phyloP scores from a whole-genome alignment of 2,113 vertebrate species.

The Brachyhypopomus gauderio region DNA sequence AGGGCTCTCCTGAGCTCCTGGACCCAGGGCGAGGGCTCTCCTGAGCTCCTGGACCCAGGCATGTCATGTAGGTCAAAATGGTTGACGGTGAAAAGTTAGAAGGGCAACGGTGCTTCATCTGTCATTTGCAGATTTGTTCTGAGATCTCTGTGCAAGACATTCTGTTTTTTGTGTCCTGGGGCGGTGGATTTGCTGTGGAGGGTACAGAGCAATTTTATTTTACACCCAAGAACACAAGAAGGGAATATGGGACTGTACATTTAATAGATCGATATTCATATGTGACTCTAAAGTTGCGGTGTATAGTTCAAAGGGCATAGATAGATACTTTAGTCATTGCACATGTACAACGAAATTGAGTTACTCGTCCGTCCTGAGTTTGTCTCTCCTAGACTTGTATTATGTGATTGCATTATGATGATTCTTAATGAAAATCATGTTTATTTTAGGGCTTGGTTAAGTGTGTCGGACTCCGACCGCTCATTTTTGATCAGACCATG shows the following conservation, averaged over 20 bases:
- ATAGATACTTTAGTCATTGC: too few relatives aligned
- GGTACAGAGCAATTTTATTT: slow-evolving; percentile 35
- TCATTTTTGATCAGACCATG: not conserved
- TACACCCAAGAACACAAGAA: slow-evolving; percentile 19
- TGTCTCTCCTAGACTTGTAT: not conserved
- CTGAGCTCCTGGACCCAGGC: too few relatives aligned
- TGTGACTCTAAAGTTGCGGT: too few relatives aligned
- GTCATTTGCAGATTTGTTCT: slow-evolving; percentile 35
- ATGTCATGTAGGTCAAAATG: slow-evolving; percentile 7
- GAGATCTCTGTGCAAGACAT: not conserved
- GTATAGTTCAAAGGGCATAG: not conserved
- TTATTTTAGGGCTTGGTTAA: not conserved
- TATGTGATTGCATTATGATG: not conserved
- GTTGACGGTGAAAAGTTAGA: slow-evolving; percentile 22
- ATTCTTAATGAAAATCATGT: not conserved
- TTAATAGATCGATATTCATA: too few relatives aligned
- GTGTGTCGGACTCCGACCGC: not conserved
- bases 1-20: too few relatives aligned
- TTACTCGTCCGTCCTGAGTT: not conserved
- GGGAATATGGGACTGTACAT: not conserved
- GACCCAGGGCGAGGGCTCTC: too few relatives aligned
- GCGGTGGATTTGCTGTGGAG: slow-evolving; percentile 30
- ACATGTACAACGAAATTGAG: not conserved
- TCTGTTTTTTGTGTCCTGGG: slow-evolving; percentile 36
- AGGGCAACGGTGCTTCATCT: not conserved